Evolutionary conservation across 2,888 invertebrate species (phyloP), one percentile per base, ranked within the genome.

Genomic region (Heterodera filipjevi): DNA sequence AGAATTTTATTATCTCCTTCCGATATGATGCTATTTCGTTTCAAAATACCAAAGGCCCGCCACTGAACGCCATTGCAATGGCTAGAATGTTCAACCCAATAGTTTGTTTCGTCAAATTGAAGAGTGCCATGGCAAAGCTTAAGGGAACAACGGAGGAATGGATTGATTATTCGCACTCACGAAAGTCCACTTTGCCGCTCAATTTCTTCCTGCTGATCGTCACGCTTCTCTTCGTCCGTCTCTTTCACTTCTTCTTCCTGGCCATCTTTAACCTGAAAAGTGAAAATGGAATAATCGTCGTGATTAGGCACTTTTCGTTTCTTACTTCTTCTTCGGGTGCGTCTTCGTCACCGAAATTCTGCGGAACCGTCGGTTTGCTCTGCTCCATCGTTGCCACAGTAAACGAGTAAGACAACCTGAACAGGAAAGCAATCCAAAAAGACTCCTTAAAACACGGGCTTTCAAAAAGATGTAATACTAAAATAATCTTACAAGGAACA

Each of bases 61-160:
- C 76, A 71, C 80, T 81, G 33, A 84, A 84, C 14, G 83, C 80
- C n/a, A 83, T 78, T 12, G 85, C 82, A 19, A 85, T 49, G 1
- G 84, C 81, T 59, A 85, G 80, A 71, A 82, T 84, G 10, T 84
- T 84, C 0, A 84, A 82, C 8, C 85, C 85, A 12, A 85, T 79
- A 81, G 84, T 82, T n/a, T 82, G 83, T 74, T 83, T 83, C 10
- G 84, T 80, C 39, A 85, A 83, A 68, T 84, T 84, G 19, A 85
- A 53, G 30, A 66, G 27, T 14, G 19, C 16, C 33, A 33, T 14
- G 30, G 16, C 6, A 27, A 14, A 66, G 66, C 66, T 66, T 22
- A 33, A 66, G 27, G 16, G 1, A 46, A 46, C 0, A 46, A 16
- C 46, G 14, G 22, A 22, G 1, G 6, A 53, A 53, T 6, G 53